Evolutionary conservation across 2,888 invertebrate species (phyloP), one percentile per base, ranked within the genome.

Genomic region (Graphium colonna): DNA sequence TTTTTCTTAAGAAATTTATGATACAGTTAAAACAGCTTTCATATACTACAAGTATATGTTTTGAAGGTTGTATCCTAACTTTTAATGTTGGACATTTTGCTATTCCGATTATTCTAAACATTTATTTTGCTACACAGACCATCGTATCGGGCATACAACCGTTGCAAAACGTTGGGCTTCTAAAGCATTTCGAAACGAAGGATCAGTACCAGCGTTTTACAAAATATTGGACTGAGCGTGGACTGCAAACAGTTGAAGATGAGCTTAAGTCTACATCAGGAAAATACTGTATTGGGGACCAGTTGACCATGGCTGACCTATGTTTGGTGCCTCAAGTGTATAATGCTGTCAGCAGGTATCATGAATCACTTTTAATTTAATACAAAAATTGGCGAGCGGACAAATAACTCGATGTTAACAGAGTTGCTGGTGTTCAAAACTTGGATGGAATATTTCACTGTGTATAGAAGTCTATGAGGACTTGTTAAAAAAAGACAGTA

Each of bases 131-230:
- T 76, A 59, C 81, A 78, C 70, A 86, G 92, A 67, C 90, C 1
- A 66, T 94, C 50, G 91, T 91, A 1, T 89, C 92, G 8, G 94
- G 94, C 1, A 94, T 94, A 56, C 94, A 95, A 72, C 94, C 94
- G 0, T 67, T 94, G 5, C 94, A 94, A 73, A 94, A 94, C 72
- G 61, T 91, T 0, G 78, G 82, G 1, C 76, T 93, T 1, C 76
- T 90, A 21, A 59, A 82, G 8, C 73, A 78, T 36, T 77, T 90
- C 28, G 68, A 71, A 1, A 79, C 79, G 0, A 75, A 81, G n/a
- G 75, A 82, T 4, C 69, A 84, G 48, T 89, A 77, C 64, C 55
- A 63, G 31, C 81, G 80, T 33, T 93, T 93, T 80, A 87, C 84
- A 0, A 75, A 75, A 33, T 73, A 87, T 65, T 92, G 87, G 83